Base-by-base conservation (phyloP, 1,140 invertebrate species). In the Papilio xuthus region DNA sequence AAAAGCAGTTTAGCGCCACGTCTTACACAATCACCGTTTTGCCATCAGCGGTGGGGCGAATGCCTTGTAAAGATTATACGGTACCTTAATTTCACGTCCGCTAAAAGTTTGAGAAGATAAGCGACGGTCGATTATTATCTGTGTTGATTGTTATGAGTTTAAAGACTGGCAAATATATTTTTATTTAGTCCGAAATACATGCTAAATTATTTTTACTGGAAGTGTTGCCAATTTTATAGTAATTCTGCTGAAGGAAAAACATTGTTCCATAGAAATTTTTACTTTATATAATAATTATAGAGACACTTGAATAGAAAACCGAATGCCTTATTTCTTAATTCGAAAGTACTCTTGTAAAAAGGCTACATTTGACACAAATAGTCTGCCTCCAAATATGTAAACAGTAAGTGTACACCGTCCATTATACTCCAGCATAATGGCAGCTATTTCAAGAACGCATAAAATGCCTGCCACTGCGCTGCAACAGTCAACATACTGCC, bases 371-470 rank as follows among this genome's bases (percentile, higher is more conserved):
- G 71, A 44, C 56, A 63, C 32, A 76, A 76, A 63, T 63, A 41
- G 32, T 12, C 74, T 1, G 15, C 32, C 23, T 32, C 74, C 74
- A 56, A 76, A 60, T 32, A 53, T 42, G 74, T 76, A 76, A 76
- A 76, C 74, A 41, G 50, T 76, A 76, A 60, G 42, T 42, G 18
- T 63, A 60, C 44, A 75, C 47, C 47, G 20, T 60, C 74, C 53
- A 76, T 63, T 76, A 76, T 86, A 83, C 77, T 78, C 23, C 77
- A 50, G 41, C 44, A 72, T 76, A 76, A 76, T 78, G 74, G 76
- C 42, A 82, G 81, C 67, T 86, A 85, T 88, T 86, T 86, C 78
- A 85, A 85, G 85, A 87, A 87, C 77, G 81, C 82, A 80, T 84
- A 87, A 87, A 84, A 82, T 79, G 78, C 10, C 73, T 70, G 80